phyloP scores from a whole-genome alignment of 2,113 vertebrate genomes.

The Neotoma lepida region DNA sequence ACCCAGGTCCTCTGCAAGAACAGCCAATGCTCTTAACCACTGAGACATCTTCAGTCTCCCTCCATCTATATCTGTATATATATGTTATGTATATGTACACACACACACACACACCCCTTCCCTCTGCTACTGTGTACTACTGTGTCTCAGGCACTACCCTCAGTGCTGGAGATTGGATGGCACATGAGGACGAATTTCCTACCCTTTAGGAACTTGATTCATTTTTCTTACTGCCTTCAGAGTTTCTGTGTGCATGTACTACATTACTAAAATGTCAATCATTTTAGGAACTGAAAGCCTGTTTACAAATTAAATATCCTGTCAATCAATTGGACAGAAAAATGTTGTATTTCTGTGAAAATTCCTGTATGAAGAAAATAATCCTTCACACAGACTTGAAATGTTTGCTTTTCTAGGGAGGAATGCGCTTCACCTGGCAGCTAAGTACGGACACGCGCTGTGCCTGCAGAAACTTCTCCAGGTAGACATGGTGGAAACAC shows the following conservation, averaged over 20 bases:
- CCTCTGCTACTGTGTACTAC: background rate
- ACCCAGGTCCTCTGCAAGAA: background rate
- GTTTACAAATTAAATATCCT: constrained; percentile 40
- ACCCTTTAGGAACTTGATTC: background rate
- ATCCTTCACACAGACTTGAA: background rate
- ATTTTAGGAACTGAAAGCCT: constrained; percentile 9
- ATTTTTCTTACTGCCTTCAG: background rate
- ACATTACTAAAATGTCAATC: constrained; percentile 41
- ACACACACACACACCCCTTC: background rate
- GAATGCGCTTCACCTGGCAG: constrained; percentile 94
- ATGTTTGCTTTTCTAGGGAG: constrained; percentile 87
- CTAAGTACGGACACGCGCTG: constrained; percentile 93
- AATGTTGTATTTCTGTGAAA: constrained; percentile 17
- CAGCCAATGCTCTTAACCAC: background rate
- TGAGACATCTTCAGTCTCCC: background rate
- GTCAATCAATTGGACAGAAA: background rate
- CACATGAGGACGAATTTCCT: background rate
- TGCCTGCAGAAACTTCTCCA: constrained; percentile 97
- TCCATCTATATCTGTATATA: too few species aligned
- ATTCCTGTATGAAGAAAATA: background rate
- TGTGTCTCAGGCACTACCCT: background rate
- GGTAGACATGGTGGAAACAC: constrained; percentile 83
- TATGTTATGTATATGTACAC: background rate
- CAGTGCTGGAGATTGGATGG: background rate
- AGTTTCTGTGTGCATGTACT: background rate